Evolutionary conservation across 2,797 vertebrate genomes (phyloP).

Genomic region (Austrolebias charrua): DNA sequence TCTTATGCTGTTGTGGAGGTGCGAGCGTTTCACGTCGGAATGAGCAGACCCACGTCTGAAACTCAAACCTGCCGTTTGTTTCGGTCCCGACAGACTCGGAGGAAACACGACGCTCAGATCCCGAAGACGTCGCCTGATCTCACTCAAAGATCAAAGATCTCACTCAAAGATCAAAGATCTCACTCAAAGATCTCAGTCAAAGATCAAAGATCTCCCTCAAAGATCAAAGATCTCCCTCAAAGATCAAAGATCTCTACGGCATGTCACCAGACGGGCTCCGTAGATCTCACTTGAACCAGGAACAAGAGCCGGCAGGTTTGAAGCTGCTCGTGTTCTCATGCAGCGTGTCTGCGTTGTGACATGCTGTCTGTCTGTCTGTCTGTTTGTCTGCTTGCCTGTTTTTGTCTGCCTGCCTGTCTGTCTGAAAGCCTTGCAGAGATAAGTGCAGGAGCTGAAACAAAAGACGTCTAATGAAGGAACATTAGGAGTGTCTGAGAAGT

Average conservation of each 20-base stretch:
- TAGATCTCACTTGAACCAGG: conserved; percentile 56
- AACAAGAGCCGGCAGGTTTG: conserved; percentile 54
- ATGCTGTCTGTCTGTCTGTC: conserved; percentile 3
- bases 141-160: conserved; percentile 30
- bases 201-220: conserved; percentile 40
- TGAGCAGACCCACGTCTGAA: too few relatives aligned
- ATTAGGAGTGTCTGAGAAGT: background rate
- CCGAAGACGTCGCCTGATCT: conserved; percentile 43
- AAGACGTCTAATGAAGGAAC: conserved; percentile 2
- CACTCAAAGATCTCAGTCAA: conserved; percentile 40
- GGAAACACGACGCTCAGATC: conserved; percentile 40
- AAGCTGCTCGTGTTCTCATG: conserved; percentile 7
- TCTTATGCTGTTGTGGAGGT: too few relatives aligned
- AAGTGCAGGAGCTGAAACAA: conserved; percentile 7
- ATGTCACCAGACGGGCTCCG: too few relatives aligned
- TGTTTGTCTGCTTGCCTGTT: too few relatives aligned
- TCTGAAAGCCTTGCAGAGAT: conserved; percentile 8
- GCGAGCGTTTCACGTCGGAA: too few relatives aligned
- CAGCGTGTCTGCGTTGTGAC: conserved; percentile 29
- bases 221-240: conserved; percentile 37
- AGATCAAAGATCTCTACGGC: conserved; percentile 40
- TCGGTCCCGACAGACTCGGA: too few relatives aligned
- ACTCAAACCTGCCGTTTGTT: background rate
- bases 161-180: conserved; percentile 34
- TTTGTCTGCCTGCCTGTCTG: too few relatives aligned